These are phyloP conservation scores for Eucriotettix oculatus DNA, from an alignment of 2,888 invertebrate species.

Conservation along the genomic window DNA sequence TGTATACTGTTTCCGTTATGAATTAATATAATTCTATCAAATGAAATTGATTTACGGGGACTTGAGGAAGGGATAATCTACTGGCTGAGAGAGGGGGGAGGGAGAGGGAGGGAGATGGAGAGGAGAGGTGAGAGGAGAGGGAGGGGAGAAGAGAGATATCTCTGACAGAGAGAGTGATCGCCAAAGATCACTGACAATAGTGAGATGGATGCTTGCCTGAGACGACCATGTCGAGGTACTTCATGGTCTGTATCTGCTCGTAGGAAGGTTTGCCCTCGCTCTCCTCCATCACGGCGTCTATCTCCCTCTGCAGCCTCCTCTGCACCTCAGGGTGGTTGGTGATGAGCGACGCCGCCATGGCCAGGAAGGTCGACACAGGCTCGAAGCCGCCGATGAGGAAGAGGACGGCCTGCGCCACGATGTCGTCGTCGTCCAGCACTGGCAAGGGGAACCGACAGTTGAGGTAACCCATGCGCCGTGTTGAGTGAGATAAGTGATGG, in stretches of 20 bases:
- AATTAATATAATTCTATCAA: too few species aligned
- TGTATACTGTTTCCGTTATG: too few species aligned
- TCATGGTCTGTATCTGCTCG: slow-evolving; percentile 30
- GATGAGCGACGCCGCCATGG: slow-evolving; percentile 4
- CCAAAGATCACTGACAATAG: too few species aligned
- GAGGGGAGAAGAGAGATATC: too few species aligned
- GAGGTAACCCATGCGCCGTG: too few species aligned
- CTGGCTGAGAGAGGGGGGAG: too few species aligned
- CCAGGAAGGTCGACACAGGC: slow-evolving; percentile 6
- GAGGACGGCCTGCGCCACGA: slow-evolving; percentile 7
- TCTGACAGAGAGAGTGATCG: too few species aligned
- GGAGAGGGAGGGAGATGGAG: too few species aligned
- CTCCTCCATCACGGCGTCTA: slow-evolving; percentile 2
- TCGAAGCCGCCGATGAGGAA: slow-evolving; percentile 13
- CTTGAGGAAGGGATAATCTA: too few species aligned
- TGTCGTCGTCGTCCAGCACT: slow-evolving; percentile 4
- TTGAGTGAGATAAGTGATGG: too few species aligned
- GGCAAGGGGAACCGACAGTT: background rate
- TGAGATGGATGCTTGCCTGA: slow-evolving; percentile 14
- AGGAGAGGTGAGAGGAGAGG: too few species aligned
- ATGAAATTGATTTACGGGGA: too few species aligned
- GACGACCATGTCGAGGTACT: slow-evolving; percentile 41
- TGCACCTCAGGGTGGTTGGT: slow-evolving; percentile 7
- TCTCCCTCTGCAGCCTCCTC: slow-evolving; percentile 4
- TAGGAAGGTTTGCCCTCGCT: slow-evolving; percentile 14